Evolutionary conservation across 2,888 invertebrate species (phyloP).

Genomic region (Drosophila sordidapex): DNA sequence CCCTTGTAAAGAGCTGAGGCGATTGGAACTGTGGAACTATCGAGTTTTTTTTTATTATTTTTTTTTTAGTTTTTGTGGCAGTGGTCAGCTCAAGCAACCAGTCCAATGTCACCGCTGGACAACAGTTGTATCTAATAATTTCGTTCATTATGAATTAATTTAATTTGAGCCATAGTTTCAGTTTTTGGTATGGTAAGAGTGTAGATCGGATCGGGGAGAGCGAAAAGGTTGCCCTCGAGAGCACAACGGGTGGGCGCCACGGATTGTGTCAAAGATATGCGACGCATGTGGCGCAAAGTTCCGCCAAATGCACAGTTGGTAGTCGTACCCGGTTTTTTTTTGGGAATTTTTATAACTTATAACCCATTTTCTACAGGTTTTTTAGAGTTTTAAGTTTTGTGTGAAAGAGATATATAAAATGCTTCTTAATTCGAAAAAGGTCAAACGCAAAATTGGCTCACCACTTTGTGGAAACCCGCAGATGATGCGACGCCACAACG

Average conservation of each 20-base stretch:
- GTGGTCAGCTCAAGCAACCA: slow-evolving; percentile 1
- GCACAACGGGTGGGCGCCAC: slow-evolving; percentile 77
- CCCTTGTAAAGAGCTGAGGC: slow-evolving; percentile 60
- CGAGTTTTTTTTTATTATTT: background rate
- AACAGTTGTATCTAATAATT: slow-evolving; percentile 71
- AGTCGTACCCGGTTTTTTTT: slow-evolving; percentile 48
- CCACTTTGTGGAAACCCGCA: slow-evolving; percentile 23
- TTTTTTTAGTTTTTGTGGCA: slow-evolving; percentile 6
- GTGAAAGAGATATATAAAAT: slow-evolving; percentile 25
- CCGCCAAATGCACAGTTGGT: slow-evolving; percentile 79
- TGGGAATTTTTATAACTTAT: slow-evolving; percentile 57
- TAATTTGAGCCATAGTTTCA: slow-evolving; percentile 61
- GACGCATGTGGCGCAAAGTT: slow-evolving; percentile 79
- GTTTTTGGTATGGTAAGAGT: slow-evolving; percentile 13
- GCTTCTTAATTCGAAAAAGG: slow-evolving; percentile 59
- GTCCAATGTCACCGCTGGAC: slow-evolving; percentile 49
- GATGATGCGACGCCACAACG: slow-evolving; percentile 10
- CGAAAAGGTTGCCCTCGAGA: slow-evolving; percentile 78
- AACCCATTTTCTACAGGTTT: slow-evolving; percentile 69
- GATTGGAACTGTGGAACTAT: slow-evolving; percentile 19
- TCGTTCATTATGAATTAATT: slow-evolving; percentile 78
- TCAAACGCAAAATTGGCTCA: slow-evolving; percentile 75
- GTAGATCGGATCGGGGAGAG: slow-evolving; percentile 20
- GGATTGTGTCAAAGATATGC: slow-evolving; percentile 80
- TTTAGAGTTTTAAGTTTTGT: slow-evolving; percentile 30